Conservation (phyloP, 37 sponge, comb jelly and placozoan genomes). For the Aphrocallistes beatrix region DNA sequence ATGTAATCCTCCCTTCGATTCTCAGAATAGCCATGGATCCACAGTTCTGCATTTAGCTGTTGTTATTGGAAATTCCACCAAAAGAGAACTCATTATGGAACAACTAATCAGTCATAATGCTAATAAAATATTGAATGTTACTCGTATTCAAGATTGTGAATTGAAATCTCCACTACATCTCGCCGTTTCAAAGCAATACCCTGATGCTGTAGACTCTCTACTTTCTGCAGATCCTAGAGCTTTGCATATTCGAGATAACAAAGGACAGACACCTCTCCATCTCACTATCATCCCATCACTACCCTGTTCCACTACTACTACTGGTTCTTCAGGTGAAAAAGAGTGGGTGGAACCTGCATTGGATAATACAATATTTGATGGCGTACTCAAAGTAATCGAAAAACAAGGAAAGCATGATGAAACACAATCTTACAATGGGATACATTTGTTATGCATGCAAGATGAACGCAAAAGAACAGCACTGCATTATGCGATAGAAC, state of each 20-base stretch:
- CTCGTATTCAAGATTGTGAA: not conserved
- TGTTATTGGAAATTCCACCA: not conserved
- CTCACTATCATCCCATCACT: not conserved
- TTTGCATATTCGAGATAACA: not conserved
- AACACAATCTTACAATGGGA: not conserved
- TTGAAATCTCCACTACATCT: not conserved
- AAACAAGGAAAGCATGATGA: not conserved
- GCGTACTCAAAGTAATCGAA: not conserved
- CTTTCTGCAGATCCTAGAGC: not conserved
- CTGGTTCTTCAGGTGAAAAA: not conserved
- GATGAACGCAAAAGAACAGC: not conserved
- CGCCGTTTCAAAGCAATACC: not conserved
- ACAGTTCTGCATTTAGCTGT: slow-evolving; percentile 14
- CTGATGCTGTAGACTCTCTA: not conserved
- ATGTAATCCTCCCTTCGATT: not conserved
- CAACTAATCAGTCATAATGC: not conserved
- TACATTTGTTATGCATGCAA: not conserved
- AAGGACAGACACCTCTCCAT: not conserved
- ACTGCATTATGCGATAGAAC: not conserved
- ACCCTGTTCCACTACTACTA: not conserved
- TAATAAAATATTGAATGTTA: not conserved
- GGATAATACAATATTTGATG: not conserved
- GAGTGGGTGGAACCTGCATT: no score
- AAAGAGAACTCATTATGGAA: not conserved
- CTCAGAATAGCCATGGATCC: not conserved